Conservation (phyloP, 2,113 vertebrate genomes). For the Neolamprologus variostigma region DNA sequence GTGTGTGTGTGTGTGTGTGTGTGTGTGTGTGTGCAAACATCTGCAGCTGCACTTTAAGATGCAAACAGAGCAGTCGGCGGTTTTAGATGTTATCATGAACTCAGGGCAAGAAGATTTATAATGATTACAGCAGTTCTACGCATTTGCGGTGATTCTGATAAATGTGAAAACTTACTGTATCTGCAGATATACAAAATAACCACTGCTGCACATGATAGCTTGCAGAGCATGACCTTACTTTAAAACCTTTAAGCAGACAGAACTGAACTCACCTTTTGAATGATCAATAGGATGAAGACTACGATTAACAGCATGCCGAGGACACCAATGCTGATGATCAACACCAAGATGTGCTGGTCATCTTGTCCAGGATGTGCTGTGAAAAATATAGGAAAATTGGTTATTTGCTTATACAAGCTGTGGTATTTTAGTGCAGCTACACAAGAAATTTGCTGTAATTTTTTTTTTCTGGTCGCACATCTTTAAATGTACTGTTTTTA, state of each 20-base stretch:
- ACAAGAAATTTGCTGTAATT: not conserved
- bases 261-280: not conserved
- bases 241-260: not conserved
- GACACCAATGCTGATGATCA: not conserved
- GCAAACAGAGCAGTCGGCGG: not conserved
- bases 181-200: not conserved
- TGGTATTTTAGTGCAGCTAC: not conserved
- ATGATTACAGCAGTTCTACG: not conserved
- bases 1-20: not conserved
- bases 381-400: not conserved
- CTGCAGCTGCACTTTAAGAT: not conserved
- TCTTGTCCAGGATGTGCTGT: not conserved
- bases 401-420: not conserved
- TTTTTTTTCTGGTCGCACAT: accelerated
- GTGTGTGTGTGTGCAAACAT: not conserved
- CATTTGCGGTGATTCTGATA: not conserved
- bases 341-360: not conserved
- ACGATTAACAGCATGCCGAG: not conserved
- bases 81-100: not conserved
- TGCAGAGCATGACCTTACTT: not conserved
- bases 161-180: not conserved
- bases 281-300: not conserved
- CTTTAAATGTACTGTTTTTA: not conserved
- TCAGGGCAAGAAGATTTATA: not conserved
- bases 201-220: not conserved